Conservation (phyloP, 2,113 vertebrate species). For the Sylvilagus bachmani region DNA sequence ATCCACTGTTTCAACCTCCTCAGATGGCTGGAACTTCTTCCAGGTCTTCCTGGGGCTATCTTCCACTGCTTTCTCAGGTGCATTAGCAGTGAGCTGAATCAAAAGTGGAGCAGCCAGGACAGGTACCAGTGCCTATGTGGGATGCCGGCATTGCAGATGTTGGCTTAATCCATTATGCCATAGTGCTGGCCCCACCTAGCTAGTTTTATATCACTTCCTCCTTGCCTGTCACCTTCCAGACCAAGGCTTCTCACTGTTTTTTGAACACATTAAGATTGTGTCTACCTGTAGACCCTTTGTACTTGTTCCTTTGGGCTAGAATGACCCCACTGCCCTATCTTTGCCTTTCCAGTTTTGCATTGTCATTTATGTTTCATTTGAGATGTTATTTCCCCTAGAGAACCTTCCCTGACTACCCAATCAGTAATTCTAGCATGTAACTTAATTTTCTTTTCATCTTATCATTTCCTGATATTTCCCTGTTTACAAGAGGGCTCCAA, state of each 20-base stretch:
- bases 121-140: too few relatives aligned
- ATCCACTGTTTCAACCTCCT: too few relatives aligned
- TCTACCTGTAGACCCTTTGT: not conserved
- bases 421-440: not conserved
- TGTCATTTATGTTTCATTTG: constrained; percentile 8
- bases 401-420: not conserved
- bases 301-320: not conserved
- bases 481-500: not conserved
- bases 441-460: constrained; percentile 41
- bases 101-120: too few relatives aligned
- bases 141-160: too few relatives aligned
- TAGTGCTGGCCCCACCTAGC: not conserved
- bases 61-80: too few relatives aligned
- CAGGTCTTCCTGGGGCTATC: too few relatives aligned
- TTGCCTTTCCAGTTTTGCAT: constrained; percentile 7
- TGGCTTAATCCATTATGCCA: too few relatives aligned
- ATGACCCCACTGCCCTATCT: not conserved
- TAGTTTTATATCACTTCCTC: not conserved
- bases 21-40: too few relatives aligned
- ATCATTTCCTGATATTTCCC: not conserved
- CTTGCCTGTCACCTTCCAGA: not conserved
- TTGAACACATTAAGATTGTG: not conserved
- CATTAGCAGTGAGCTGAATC: too few relatives aligned
- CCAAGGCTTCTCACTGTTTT: not conserved
- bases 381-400: not conserved